Evolutionary conservation across 2,888 invertebrate species (phyloP).

Genomic region (Leucania comma): DNA sequence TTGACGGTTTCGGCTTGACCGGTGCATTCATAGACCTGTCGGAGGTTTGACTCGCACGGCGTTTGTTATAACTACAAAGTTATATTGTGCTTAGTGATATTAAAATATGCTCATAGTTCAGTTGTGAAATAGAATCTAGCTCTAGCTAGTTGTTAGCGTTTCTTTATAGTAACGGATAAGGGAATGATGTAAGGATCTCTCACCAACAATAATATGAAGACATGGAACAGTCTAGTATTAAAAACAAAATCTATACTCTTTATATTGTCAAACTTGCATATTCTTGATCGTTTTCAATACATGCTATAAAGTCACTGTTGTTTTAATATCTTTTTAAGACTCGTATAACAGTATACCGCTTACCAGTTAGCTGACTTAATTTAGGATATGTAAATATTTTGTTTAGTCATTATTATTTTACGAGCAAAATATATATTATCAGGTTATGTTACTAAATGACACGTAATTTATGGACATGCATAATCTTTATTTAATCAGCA

Average conservation of each 20-base stretch:
- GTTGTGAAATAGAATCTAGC: constrained; percentile 88
- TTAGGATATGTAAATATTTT: constrained; percentile 81
- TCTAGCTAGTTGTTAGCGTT: constrained; percentile 86
- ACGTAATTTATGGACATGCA: constrained; percentile 79
- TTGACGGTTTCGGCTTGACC: constrained; percentile 79
- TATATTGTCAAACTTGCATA: constrained; percentile 44
- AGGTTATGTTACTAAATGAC: constrained; percentile 65
- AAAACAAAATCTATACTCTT: constrained; percentile 46
- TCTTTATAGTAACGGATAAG: constrained; percentile 71
- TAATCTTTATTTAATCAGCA: constrained; percentile 85
- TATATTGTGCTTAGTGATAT: constrained; percentile 88
- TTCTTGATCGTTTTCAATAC: constrained; percentile 51
- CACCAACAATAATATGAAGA: constrained; percentile 58
- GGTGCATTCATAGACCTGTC: constrained; percentile 74
- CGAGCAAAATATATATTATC: constrained; percentile 72
- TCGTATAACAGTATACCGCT: constrained; percentile 48
- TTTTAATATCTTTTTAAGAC: constrained; percentile 58
- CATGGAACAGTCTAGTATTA: constrained; percentile 52
- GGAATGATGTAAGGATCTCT: constrained; percentile 73
- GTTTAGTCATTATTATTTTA: constrained; percentile 77
- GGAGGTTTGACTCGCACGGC: constrained; percentile 74
- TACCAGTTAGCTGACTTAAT: constrained; percentile 64
- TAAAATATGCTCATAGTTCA: constrained; percentile 88
- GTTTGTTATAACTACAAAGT: constrained; percentile 74
- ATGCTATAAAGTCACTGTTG: constrained; percentile 59